Conservation (phyloP, 2,113 vertebrate genomes). For the Gasterosteus aculeatus region DNA sequence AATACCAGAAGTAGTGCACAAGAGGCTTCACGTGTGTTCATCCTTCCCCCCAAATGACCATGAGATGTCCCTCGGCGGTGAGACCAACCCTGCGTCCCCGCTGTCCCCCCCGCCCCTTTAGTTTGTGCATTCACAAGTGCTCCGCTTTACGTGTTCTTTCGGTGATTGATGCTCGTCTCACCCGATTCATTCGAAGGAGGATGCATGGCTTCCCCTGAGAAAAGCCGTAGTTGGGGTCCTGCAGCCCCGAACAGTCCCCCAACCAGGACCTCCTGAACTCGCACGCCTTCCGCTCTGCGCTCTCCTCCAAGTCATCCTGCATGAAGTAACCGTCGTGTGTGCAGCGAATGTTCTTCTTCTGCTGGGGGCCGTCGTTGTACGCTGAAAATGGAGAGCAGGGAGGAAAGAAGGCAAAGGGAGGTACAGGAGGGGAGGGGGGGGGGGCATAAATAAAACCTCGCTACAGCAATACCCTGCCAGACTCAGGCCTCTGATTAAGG, state of each 20-base stretch:
- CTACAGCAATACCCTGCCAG: slow-evolving; percentile 70
- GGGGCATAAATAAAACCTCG: slow-evolving; percentile 79
- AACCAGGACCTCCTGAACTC: slow-evolving; percentile 93
- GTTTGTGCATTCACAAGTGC: neutral
- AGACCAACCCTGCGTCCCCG: neutral
- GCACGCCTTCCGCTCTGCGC: slow-evolving; percentile 89
- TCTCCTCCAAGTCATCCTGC: slow-evolving; percentile 85
- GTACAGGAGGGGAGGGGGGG: slow-evolving; percentile 50
- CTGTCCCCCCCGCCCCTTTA: neutral
- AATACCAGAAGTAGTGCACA: neutral
- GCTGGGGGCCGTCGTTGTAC: slow-evolving; percentile 91
- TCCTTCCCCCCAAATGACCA: slow-evolving; percentile 44
- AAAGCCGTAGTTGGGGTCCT: slow-evolving; percentile 90
- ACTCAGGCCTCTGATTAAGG: slow-evolving; percentile 75
- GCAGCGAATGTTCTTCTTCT: slow-evolving; percentile 90
- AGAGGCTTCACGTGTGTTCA: neutral
- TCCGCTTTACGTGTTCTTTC: neutral
- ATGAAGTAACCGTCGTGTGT: slow-evolving; percentile 88
- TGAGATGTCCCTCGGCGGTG: slow-evolving; percentile 56
- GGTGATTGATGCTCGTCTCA: slow-evolving; percentile 69
- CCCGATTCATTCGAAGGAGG: slow-evolving; percentile 96
- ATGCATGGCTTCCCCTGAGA: slow-evolving; percentile 91
- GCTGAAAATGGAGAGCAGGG: slow-evolving; percentile 76
- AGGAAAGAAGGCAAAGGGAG: slow-evolving; percentile 5
- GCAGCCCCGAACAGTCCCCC: slow-evolving; percentile 90